Base-by-base conservation (phyloP, 1,140 invertebrate genomes). In the Lutraria rhynchaena region DNA sequence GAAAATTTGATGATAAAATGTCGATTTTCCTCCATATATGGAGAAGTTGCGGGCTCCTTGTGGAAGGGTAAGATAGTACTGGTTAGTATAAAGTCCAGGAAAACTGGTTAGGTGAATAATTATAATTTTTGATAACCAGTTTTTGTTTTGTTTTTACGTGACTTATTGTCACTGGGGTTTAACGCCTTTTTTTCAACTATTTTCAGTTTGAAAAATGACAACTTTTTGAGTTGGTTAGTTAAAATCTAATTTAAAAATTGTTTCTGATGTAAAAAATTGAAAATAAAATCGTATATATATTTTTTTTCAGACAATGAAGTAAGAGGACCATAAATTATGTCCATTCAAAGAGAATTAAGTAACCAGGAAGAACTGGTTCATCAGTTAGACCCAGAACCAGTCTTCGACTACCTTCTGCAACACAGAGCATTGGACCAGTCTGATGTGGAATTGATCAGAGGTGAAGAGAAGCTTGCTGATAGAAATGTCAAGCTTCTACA, bases 371-470 rank as follows among this genome's bases (percentile, higher is more conserved):
- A 92, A 41, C 83, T 92, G 41, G 85, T 92, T 1, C 86, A 92
- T 60, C 82, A 86, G n/a, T 83, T 92, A 37, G 91, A 92, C 69
- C 84, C 89, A 11, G 90, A 92, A 29, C 86, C 87, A 31, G 87
- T 91, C 27, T 88, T 90, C 37, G 91, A 89, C 67, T 92, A 92
- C 74, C 86, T 92, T 7, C 61, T 90, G n/a, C 90, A 91, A 63
- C 90, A 92, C 83, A 89, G 91, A 3, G 90, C 89, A 22, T 83
- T 92, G 17, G 85, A 89, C 57, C 65, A 86, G 15, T 80, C 74
- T 5, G 81, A 71, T 29, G 71, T 86, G 19, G 81, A 87, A 41
- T 57, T 75, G 27, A 87, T 92, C 29, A 60, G 84, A 41, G 63
- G 84, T 61, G 87, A 87, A 31, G 73, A 87, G 31, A 77, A 69